Percentiles rank a stretch among this genome's conserved stretches.
phyloP scores from a whole-genome alignment of 2,797 vertebrate genomes.

The Sarcophilus harrisii region DNA sequence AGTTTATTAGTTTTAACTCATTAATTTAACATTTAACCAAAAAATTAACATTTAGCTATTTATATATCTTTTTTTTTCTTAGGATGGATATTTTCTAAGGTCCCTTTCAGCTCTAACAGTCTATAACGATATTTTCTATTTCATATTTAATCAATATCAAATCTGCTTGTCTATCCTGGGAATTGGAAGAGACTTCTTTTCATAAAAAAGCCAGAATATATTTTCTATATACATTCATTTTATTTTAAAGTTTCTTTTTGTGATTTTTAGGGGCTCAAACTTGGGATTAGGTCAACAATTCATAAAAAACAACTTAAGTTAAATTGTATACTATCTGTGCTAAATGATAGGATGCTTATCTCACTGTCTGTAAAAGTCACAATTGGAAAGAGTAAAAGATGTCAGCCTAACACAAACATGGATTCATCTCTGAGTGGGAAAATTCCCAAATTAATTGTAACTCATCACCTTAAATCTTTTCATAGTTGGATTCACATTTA shows the following conservation, averaged over 20 bases:
- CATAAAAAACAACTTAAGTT: neutral
- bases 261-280: neutral
- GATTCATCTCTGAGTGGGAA: neutral
- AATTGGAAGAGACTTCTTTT: neutral
- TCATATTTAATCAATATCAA: neutral
- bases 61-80: neutral
- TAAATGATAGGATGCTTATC: conserved; percentile 25
- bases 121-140: neutral
- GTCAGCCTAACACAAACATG: neutral
- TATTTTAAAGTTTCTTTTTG: neutral
- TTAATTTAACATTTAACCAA: too few species aligned
- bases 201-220: neutral
- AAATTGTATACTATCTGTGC: neutral
- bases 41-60: neutral
- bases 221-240: neutral
- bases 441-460: neutral
- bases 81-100: neutral
- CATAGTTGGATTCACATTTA: neutral
- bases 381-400: neutral
- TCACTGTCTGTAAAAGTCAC: conserved; percentile 22
- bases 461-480: neutral
- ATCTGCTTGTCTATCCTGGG: neutral
- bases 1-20: neutral
- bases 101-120: neutral
- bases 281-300: neutral